These are phyloP conservation scores for Strix aluco DNA, from an alignment of 2,113 vertebrate genomes.

Conservation along the genomic window DNA sequence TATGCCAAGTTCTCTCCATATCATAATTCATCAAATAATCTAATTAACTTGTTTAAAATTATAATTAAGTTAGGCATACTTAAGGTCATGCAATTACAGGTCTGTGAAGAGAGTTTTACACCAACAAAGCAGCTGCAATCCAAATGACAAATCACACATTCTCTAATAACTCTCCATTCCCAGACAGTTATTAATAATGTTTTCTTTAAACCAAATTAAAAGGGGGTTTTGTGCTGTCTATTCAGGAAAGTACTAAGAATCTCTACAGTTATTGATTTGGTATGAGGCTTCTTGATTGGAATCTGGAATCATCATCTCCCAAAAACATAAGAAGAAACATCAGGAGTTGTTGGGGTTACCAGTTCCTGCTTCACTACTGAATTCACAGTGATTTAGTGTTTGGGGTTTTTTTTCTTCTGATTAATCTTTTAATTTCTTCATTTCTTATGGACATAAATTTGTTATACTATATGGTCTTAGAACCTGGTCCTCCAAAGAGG, in stretches of 20 bases:
- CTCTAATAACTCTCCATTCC: neutral
- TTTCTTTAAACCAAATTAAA: slow-evolving; percentile 41
- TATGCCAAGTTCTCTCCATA: neutral
- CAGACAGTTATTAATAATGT: slow-evolving; percentile 33
- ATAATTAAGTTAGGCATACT: slow-evolving; percentile 39
- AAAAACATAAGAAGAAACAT: neutral
- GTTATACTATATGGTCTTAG: neutral
- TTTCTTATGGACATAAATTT: neutral
- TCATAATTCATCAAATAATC: slow-evolving; percentile 57
- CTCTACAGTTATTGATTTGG: neutral
- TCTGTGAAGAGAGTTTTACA: slow-evolving; percentile 32
- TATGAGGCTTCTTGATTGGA: neutral
- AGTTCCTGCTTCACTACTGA: neutral
- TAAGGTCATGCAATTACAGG: slow-evolving; percentile 46
- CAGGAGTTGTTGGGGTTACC: neutral
- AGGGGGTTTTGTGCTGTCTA: neutral
- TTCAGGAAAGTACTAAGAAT: neutral
- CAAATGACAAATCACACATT: slow-evolving; percentile 55
- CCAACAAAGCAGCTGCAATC: slow-evolving; percentile 27
- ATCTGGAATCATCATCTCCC: neutral
- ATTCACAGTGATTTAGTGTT: neutral
- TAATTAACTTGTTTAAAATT: slow-evolving; percentile 53
- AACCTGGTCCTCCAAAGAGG: neutral
- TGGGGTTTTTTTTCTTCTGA: neutral
- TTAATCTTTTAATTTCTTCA: neutral